Percentiles rank a stretch among this genome's conserved stretches.
These are phyloP conservation scores for Streptopelia turtur DNA, from an alignment of 2,797 vertebrate species.

Conservation along the genomic window DNA sequence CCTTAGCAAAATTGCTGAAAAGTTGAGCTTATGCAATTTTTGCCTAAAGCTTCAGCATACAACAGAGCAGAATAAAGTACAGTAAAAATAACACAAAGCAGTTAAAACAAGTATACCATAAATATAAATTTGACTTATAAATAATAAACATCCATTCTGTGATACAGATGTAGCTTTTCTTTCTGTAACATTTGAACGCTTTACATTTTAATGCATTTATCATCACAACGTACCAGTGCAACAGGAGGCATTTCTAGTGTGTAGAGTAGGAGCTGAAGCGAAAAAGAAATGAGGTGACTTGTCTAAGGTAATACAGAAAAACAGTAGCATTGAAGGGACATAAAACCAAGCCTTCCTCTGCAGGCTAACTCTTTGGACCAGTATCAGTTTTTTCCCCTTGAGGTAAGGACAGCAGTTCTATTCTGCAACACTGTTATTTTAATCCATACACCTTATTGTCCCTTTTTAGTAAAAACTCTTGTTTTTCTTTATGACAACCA, in stretches of 20 bases:
- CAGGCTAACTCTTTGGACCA: background rate
- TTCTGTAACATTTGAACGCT: background rate
- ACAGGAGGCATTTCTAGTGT: background rate
- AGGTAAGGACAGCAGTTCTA: background rate
- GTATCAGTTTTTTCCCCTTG: background rate
- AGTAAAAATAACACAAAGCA: background rate
- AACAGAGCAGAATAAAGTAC: background rate
- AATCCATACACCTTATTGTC: slow-evolving; percentile 21
- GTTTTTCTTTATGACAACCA: slow-evolving; percentile 45
- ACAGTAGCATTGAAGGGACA: background rate
- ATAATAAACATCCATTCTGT: background rate
- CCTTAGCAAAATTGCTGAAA: background rate
- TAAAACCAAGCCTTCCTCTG: background rate
- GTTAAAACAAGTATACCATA: background rate
- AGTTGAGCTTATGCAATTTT: background rate
- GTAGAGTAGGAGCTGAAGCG: background rate
- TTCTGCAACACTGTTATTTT: background rate
- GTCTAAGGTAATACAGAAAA: background rate
- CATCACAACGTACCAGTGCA: background rate
- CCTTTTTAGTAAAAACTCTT: slow-evolving; percentile 45
- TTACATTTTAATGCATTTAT: background rate
- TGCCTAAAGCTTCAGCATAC: background rate
- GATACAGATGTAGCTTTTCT: background rate
- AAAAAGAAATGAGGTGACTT: background rate
- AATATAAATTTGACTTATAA: background rate